Evolutionary conservation across 2,113 vertebrate species (phyloP).

Genomic region (Megalops atlanticus): DNA sequence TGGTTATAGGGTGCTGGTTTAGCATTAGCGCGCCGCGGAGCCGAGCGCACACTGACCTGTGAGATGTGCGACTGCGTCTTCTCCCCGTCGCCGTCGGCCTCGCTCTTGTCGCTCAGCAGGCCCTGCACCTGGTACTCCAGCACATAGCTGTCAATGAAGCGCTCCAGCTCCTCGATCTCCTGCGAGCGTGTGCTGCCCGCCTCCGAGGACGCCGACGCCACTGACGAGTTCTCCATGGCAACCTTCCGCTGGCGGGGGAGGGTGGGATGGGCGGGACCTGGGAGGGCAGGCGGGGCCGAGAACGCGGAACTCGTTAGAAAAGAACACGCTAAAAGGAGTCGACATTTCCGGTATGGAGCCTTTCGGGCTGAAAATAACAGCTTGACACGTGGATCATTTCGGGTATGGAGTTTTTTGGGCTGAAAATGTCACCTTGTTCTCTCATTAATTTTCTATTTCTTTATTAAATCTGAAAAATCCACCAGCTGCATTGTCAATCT

Average conservation of each 20-base stretch:
- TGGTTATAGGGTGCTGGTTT: not conserved
- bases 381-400: too few relatives aligned
- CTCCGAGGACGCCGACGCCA: constrained; percentile 92
- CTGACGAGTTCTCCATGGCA: constrained; percentile 94
- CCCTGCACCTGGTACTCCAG: constrained; percentile 98
- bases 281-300: not conserved
- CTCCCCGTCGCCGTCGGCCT: constrained; percentile 79
- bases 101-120: constrained; percentile 84
- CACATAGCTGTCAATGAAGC: constrained; percentile 97
- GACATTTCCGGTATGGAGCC: not conserved
- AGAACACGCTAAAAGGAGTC: too few relatives aligned
- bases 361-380: too few relatives aligned
- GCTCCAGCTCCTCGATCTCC: constrained; percentile 95
- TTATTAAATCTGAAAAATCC: not conserved
- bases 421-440: too few relatives aligned
- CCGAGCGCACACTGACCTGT: constrained; percentile 69
- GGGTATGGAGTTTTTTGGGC: not conserved
- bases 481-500: not conserved
- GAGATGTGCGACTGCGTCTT: constrained; percentile 77
- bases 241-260: not conserved
- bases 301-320: not conserved
- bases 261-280: constrained; percentile 53
- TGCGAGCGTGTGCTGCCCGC: constrained; percentile 94
- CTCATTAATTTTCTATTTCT: not conserved
- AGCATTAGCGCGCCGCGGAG: not conserved